These are phyloP conservation scores for Peromyscus eremicus DNA, from an alignment of 2,797 vertebrate species.

Conservation along the genomic window DNA sequence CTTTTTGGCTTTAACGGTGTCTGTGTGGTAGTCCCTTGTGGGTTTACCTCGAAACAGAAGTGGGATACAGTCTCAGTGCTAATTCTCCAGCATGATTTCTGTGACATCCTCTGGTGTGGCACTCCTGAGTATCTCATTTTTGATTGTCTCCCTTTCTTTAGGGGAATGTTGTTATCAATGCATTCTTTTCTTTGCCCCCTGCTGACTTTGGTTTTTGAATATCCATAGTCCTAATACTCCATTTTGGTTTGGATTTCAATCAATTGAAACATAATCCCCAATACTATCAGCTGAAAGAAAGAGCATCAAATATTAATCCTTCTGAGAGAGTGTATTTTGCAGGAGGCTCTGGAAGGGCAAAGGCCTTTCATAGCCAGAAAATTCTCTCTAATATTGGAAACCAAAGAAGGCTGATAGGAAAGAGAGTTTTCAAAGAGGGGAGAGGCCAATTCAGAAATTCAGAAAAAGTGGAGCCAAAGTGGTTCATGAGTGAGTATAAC, in stretches of 20 bases:
- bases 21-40: neutral
- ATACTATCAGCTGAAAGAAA: constrained; percentile 27
- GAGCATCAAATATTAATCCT: constrained; percentile 60
- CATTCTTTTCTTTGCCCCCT: neutral
- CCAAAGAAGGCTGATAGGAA: neutral
- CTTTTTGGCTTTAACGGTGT: neutral
- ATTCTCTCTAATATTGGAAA: neutral
- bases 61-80: neutral
- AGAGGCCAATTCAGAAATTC: neutral
- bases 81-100: neutral
- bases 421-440: neutral
- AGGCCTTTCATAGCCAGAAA: neutral
- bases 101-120: neutral
- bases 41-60: neutral
- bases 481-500: neutral
- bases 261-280: constrained; percentile 53
- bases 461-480: neutral
- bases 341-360: constrained; percentile 26
- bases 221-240: neutral
- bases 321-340: neutral
- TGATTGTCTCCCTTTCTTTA: neutral
- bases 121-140: neutral
- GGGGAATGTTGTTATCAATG: neutral
- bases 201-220: neutral
- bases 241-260: constrained; percentile 67